Evolutionary conservation across 2,888 invertebrate genomes (phyloP).

Genomic region (Campopleginae sp.): DNA sequence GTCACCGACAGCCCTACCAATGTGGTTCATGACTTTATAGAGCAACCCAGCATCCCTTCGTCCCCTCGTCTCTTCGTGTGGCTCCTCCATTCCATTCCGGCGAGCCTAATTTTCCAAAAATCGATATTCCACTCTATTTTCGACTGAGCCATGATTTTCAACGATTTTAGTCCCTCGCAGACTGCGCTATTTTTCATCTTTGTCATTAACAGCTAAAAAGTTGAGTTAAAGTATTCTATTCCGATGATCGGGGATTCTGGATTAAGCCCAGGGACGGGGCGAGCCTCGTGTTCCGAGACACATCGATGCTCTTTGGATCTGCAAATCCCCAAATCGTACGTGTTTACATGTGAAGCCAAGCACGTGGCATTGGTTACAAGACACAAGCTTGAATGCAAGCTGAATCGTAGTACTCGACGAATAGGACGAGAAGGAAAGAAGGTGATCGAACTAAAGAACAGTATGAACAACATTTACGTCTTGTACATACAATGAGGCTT

Average conservation of each 20-base stretch:
- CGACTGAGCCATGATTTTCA: no score
- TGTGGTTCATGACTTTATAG: constrained; percentile 67
- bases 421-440: constrained; percentile 14
- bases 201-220: no score
- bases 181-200: no score
- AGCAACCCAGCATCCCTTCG: constrained; percentile 45
- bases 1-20: constrained; percentile 75
- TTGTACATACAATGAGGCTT: constrained; percentile 22
- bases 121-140: background rate
- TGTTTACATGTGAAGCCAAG: background rate
- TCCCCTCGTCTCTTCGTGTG: constrained; percentile 2
- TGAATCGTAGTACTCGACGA: constrained; percentile 67
- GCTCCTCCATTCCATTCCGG: constrained; percentile 21
- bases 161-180: no score
- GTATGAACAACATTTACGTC: constrained; percentile 17
- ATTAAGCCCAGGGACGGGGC: no score
- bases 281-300: background rate
- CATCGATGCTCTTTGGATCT: background rate
- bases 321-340: background rate
- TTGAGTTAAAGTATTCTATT: no score
- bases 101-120: background rate
- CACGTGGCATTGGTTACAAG: constrained; percentile 50
- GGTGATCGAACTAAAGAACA: no score
- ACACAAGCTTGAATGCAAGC: constrained; percentile 75
- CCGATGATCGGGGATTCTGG: no score